Conservation (phyloP, 2,113 vertebrate genomes). For the Crotalus viridis region DNA sequence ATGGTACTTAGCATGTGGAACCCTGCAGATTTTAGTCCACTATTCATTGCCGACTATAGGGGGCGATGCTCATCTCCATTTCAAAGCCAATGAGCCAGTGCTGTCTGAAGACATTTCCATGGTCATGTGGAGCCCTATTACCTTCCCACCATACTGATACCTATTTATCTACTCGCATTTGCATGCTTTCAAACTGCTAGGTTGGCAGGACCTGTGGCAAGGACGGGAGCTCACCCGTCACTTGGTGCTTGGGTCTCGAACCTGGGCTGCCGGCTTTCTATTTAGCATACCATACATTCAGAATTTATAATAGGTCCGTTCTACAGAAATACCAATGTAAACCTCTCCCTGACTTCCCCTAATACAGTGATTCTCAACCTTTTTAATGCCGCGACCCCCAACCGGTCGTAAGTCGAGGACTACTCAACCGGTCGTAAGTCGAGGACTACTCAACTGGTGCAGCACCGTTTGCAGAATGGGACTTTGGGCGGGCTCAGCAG, state of each 20-base stretch:
- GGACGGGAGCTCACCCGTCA: not conserved
- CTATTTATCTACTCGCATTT: not conserved
- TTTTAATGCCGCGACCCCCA: too few relatives aligned
- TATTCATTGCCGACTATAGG: not conserved
- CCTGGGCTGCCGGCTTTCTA: not conserved
- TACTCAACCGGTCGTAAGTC: too few relatives aligned
- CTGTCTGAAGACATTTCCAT: not conserved
- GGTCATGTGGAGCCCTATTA: not conserved
- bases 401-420: too few relatives aligned
- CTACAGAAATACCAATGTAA: not conserved
- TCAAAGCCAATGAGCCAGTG: not conserved
- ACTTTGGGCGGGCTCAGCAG: too few relatives aligned
- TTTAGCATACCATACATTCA: not conserved
- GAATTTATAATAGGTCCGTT: not conserved
- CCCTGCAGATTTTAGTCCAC: not conserved
- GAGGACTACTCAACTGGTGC: too few relatives aligned
- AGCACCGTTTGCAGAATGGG: too few relatives aligned
- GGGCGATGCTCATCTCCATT: not conserved
- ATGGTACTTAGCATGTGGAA: not conserved
- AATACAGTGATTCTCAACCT: not conserved
- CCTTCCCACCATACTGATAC: not conserved
- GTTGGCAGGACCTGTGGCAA: not conserved
- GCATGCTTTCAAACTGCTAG: not conserved
- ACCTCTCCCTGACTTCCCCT: not conserved
- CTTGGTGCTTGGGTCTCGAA: not conserved